Base-by-base conservation (phyloP, 2,888 invertebrate genomes). In the Leptopilina myrica region DNA sequence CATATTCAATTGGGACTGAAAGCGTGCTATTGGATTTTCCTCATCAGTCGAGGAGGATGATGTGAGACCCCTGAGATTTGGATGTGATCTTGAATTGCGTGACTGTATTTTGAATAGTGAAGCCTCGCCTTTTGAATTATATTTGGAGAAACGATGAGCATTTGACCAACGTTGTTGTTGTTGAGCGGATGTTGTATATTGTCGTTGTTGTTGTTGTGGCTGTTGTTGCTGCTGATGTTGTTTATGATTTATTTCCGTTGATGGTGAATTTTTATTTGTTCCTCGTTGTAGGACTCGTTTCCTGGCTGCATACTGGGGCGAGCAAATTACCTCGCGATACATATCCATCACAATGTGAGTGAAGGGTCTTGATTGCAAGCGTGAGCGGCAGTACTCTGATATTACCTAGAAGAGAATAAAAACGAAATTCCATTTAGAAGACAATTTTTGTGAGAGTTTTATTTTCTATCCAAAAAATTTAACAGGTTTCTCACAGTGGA, bases 331-430 rank as follows among this genome's bases (percentile, higher is more conserved):
- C 86, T 93, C 93, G 65, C 93, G 92, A 84, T 94, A 93, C 88
- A 94, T 91, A 87, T 94, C 94, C 93, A 94, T 94, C 14, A 94
- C 93, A 75, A 94, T 93, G 86, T 94, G 94, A 0, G 94, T 94
- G 87, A 94, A 94, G n/a, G 94, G 94, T 80, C 93, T 92, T 66
- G 92, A 92, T 83, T 93, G 93, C 79, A 93, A 91, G 76, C 93
- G 91, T 49, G 92, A 92, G 81, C 93, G 93, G 86, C 93, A 94
- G 86, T 94, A 94, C 80, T 93, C 93, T 0, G 94, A 94, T 85
- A 94, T 94, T 64, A 93, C 93, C 94, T 94, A 8, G 6, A 43
- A 43, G 89, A 33, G 89, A 92, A 81, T 84, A 82, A 77, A 15
- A 53, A 49, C 11, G 53, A 26, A 15, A 12, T 59, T 8, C n/a